A percentile compares a stretch with the other conserved stretches of the same genome.
phyloP scores from a whole-genome alignment of 2,888 invertebrate genomes.

The Stenichneumon culpator region DNA sequence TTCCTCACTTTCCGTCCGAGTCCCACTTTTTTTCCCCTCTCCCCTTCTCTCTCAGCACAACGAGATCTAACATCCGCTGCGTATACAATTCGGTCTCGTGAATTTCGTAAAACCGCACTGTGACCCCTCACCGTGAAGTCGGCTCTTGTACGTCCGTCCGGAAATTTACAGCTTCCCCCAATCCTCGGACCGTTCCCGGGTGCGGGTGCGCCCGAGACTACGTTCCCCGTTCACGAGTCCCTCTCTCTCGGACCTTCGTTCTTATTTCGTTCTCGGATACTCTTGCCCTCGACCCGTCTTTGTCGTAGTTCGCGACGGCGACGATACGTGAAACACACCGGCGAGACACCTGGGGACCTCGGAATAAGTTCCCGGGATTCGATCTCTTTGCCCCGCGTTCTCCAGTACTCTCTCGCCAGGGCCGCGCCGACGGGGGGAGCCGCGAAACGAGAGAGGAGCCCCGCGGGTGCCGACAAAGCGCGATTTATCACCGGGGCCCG shows the following conservation, averaged over 20 bases:
- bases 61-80: slow-evolving; percentile 16
- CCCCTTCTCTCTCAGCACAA: background rate
- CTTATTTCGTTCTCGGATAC: slow-evolving; percentile 44
- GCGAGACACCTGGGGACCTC: slow-evolving; percentile 64
- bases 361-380: slow-evolving; percentile 68
- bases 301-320: slow-evolving; percentile 47
- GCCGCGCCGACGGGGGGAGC: slow-evolving; percentile 25
- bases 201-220: slow-evolving; percentile 17
- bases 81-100: slow-evolving; percentile 44
- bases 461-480: slow-evolving; percentile 67
- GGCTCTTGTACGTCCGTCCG: slow-evolving; percentile 55
- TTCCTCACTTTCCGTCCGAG: slow-evolving; percentile 70
- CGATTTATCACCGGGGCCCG: slow-evolving; percentile 65
- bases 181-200: slow-evolving; percentile 47
- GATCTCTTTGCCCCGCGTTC: slow-evolving; percentile 52
- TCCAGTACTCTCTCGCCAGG: slow-evolving; percentile 42
- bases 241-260: slow-evolving; percentile 50
- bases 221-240: slow-evolving; percentile 6
- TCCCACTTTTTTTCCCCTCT: slow-evolving; percentile 31
- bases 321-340: slow-evolving; percentile 54
- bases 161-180: slow-evolving; percentile 56
- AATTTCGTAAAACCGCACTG: slow-evolving; percentile 61
- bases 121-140: slow-evolving; percentile 44
- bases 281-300: slow-evolving; percentile 15
- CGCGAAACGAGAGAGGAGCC: slow-evolving; percentile 60